A percentile compares a stretch with the other conserved stretches of the same genome.
Evolutionary conservation across 35 echinoderm and acorn worm genomes (phyloP).

Genomic region (Lytechinus pictus): DNA sequence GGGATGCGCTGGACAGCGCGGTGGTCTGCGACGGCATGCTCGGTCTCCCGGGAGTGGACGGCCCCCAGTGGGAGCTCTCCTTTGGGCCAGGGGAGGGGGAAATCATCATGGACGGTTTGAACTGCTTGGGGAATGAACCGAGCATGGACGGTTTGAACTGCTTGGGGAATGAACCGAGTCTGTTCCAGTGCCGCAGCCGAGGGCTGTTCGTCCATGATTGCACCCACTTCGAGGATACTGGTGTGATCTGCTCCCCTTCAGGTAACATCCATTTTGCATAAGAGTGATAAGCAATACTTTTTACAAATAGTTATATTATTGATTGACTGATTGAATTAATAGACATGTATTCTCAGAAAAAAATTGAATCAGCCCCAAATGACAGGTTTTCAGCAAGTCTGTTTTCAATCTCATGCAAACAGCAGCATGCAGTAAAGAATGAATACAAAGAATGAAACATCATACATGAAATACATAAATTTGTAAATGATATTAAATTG

Average conservation of each 20-base stretch:
- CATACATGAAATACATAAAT: too few relatives aligned
- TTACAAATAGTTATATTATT: too few relatives aligned
- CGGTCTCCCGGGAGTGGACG: background rate
- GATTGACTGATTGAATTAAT: too few relatives aligned
- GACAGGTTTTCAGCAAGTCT: too few relatives aligned
- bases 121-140: slow-evolving; percentile 2
- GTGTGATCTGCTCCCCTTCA: slow-evolving; percentile 5
- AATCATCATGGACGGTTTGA: slow-evolving; percentile 15
- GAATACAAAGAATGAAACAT: too few relatives aligned
- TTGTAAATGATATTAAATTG: too few relatives aligned
- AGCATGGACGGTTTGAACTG: background rate
- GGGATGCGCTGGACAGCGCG: background rate
- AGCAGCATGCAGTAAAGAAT: too few relatives aligned
- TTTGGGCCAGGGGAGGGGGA: slow-evolving; percentile 7
- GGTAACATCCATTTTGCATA: background rate
- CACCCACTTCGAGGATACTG: background rate
- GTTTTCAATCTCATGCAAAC: too few relatives aligned
- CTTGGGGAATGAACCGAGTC: background rate
- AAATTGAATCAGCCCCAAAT: too few relatives aligned
- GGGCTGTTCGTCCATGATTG: slow-evolving; percentile 23
- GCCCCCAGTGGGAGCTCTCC: background rate
- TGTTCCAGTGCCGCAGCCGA: background rate
- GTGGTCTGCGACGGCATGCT: slow-evolving; percentile 1
- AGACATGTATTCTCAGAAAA: too few relatives aligned
- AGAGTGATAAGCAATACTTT: too few relatives aligned